These are phyloP conservation scores for Paedocypris micromegethes DNA, from an alignment of 2,797 vertebrate species.

Conservation along the genomic window DNA sequence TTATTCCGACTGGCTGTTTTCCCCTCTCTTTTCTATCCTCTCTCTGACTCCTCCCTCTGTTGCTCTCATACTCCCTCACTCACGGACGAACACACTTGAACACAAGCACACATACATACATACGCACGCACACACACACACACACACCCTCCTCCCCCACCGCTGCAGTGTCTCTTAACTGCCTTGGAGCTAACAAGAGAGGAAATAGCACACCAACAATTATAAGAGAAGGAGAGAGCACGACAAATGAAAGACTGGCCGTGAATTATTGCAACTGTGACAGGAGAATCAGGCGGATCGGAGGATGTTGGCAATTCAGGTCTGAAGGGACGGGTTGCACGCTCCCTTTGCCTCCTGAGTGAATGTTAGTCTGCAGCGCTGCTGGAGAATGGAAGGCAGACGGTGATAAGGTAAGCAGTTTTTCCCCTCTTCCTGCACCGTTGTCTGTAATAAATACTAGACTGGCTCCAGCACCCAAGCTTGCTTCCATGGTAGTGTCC, in stretches of 20 bases:
- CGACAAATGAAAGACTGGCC: slow-evolving; percentile 31
- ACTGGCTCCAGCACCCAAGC: slow-evolving; percentile 17
- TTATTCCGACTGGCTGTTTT: slow-evolving; percentile 46
- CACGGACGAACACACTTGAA: slow-evolving; percentile 35
- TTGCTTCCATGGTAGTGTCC: slow-evolving; percentile 36
- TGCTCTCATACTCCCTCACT: slow-evolving; percentile 36
- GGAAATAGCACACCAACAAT: slow-evolving; percentile 70
- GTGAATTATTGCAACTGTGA: slow-evolving; percentile 29
- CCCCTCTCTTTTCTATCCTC: slow-evolving; percentile 42
- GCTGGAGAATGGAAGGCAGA: slow-evolving; percentile 66
- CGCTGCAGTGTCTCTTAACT: slow-evolving; percentile 78
- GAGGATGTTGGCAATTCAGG: slow-evolving; percentile 56
- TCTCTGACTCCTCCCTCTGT: slow-evolving; percentile 47
- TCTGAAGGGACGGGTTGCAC: slow-evolving; percentile 62
- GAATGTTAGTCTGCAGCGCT: slow-evolving; percentile 61
- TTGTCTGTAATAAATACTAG: slow-evolving; percentile 9
- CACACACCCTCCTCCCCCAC: slow-evolving; percentile 76
- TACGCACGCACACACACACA: slow-evolving; percentile 61
- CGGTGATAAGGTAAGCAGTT: slow-evolving; percentile 55
- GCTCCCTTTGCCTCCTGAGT: slow-evolving; percentile 57
- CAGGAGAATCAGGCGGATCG: slow-evolving; percentile 48
- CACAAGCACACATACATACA: slow-evolving; percentile 43
- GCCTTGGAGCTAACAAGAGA: slow-evolving; percentile 73
- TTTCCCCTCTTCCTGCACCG: slow-evolving; percentile 25
- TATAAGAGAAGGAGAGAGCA: slow-evolving; percentile 61